Evolutionary conservation across 2,888 invertebrate genomes (phyloP), one percentile per base, ranked within the genome.

Genomic region (Sepiola atlantica): DNA sequence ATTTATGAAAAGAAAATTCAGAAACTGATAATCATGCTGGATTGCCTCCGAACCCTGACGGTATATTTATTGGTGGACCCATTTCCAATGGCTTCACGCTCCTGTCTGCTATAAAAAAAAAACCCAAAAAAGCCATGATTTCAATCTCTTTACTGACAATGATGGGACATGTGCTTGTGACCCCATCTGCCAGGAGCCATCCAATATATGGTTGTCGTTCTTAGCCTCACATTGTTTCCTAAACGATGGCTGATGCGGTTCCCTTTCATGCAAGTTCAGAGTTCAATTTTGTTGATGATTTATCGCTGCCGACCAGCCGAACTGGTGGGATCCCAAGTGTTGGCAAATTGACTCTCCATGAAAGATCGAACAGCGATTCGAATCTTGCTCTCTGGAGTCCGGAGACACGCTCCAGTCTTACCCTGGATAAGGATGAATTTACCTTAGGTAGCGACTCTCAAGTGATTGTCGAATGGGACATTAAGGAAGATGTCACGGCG

Each of bases 381-480:
- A 96, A 96, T 94, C 95, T 97, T 18, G 94, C 95, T 95, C 92
- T 96, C 94, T 57, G 96, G 94, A 94, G 95, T 91, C 96, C 95
- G 35, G 96, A 96, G 94, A 95, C 95, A 35, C 95, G 96, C 94
- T 97, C 97, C 0, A 96, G 96, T 94, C 95, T 97, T 20, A 96
- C 96, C 90, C 97, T 97, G 54, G 97, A 97, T 95, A 96, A 96
- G 55, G 95, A 95, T n/a, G 96, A 96, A 94, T 96, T 97, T 94
- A 95, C 95, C 18, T 95, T 97, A n/a, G 96, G 96, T 54, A 95
- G 95, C 35, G 95, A 96, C 45, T 96, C 95, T 6, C 95, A 96
- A 90, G 95, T 97, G 24, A 96, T 96, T 90, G 96, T 97, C 61
- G 96, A 96, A 20, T 97, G 97, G 97, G 97, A 97, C 94, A 97